Evolutionary conservation across 2,797 vertebrate species (phyloP).

Genomic region (Anisognathus igniventris): DNA sequence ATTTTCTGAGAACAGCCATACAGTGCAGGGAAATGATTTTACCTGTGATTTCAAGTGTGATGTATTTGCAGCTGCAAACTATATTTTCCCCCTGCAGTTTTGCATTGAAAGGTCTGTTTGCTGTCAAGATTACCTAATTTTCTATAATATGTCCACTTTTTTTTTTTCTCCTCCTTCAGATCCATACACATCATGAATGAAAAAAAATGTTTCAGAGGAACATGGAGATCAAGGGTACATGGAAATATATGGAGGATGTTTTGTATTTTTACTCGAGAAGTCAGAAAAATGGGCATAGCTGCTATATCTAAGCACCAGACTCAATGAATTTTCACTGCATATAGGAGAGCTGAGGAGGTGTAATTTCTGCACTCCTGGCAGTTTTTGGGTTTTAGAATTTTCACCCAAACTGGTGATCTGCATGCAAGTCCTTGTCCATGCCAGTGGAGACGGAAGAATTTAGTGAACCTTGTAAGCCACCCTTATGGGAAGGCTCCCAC

Average conservation of each 20-base stretch:
- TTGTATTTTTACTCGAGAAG: background rate
- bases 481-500: background rate
- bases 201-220: background rate
- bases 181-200: background rate
- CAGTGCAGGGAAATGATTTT: background rate
- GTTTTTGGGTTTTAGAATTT: background rate
- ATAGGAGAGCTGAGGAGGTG: background rate
- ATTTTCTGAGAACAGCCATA: conserved; percentile 18
- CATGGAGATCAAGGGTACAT: background rate
- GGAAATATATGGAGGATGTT: background rate
- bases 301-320: background rate
- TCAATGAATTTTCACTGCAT: background rate
- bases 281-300: background rate
- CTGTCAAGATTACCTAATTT: background rate
- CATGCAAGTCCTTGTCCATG: background rate
- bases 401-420: background rate
- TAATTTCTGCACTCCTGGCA: background rate
- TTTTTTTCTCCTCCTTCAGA: background rate
- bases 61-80: conserved; percentile 7
- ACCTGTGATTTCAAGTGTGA: conserved; percentile 16
- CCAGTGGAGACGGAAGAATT: background rate
- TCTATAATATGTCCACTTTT: background rate
- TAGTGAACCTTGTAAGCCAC: background rate
- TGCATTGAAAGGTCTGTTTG: background rate
- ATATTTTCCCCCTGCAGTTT: background rate